Base-by-base conservation (phyloP, 2,888 invertebrate genomes). In the Idaea dimidiata region DNA sequence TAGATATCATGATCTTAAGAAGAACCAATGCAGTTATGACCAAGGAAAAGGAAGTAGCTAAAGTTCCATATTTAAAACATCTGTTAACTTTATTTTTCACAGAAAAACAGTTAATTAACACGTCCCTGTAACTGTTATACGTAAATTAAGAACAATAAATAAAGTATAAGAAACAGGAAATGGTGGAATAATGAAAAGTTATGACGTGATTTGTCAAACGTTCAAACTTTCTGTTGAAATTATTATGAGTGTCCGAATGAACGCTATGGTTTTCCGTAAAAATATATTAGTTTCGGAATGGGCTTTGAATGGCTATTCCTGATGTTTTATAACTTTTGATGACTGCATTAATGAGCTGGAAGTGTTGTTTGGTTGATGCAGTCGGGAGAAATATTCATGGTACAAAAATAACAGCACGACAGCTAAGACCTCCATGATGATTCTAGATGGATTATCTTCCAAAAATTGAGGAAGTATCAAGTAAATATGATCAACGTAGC, bases 91-190 rank as follows among this genome's bases (percentile, higher is more conserved):
- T 72, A 81, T 81, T 81, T 87, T 91, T 89, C 89, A 89, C 81
- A 82, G 24, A 91, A 90, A 91, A 84, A 80, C 80, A 76, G 82
- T 87, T 89, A 90, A 91, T 91, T 91, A 91, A 86, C 81, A 79
- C 84, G 85, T 88, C 89, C 79, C 86, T 79, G 73, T 79, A 83
- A 14, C 43, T 43, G 43, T 14, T 43, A 43, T 43, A 14, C 43
- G 43, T 43, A 43, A 43, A 43, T 43, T 43, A 43, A 43, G 43
- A 43, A 43, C 43, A 43, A 43, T 43, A 43, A 43, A 43, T 43
- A 43, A 43, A 43, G 10, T 43, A 43, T 14, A 14, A 43, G 61
- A 63, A 71, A 69, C 66, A 70, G 69, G 75, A 75, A 76, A 75
- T 73, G 68, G 74, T 62, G 72, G 71, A 71, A 68, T 64, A 70